Evolutionary conservation across 2,888 invertebrate species (phyloP).

Genomic region (Orthosia gothica): DNA sequence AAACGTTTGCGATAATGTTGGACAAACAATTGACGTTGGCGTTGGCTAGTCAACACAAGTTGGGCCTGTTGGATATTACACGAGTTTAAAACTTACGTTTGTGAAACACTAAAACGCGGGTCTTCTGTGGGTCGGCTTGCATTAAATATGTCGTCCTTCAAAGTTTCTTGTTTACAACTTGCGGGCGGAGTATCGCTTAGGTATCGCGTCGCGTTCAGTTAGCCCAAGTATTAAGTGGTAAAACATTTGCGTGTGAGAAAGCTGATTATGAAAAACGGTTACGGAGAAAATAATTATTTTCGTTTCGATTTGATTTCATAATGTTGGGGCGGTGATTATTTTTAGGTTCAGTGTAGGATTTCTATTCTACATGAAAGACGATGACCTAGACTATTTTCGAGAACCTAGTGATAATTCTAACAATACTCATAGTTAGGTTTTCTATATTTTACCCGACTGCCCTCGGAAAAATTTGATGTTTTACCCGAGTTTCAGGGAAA

Average conservation of each 20-base stretch:
- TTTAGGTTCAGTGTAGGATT: too few species aligned
- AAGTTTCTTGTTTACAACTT: conserved; percentile 21
- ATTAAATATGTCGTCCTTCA: conserved; percentile 23
- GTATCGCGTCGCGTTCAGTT: background rate
- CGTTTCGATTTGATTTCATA: conserved; percentile 7
- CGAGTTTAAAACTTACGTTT: conserved; percentile 39
- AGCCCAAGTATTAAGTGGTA: background rate
- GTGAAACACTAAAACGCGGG: conserved; percentile 7
- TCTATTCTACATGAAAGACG: too few species aligned
- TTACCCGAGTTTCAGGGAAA: too few species aligned
- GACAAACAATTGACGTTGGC: conserved; percentile 23
- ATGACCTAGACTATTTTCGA: background rate
- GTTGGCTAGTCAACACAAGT: conserved; percentile 10
- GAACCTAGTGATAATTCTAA: too few species aligned
- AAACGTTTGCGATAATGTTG: conserved; percentile 31
- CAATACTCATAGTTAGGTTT: too few species aligned
- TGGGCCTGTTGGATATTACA: conserved; percentile 19
- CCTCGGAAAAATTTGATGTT: too few species aligned
- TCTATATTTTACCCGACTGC: too few species aligned
- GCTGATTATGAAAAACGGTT: conserved; percentile 7
- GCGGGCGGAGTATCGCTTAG: background rate
- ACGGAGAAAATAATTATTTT: conserved; percentile 3
- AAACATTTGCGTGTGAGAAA: background rate
- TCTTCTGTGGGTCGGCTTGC: background rate
- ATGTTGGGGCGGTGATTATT: background rate